Base-by-base conservation (phyloP, 2,113 vertebrate genomes). In the Microcebus lehilahytsara region DNA sequence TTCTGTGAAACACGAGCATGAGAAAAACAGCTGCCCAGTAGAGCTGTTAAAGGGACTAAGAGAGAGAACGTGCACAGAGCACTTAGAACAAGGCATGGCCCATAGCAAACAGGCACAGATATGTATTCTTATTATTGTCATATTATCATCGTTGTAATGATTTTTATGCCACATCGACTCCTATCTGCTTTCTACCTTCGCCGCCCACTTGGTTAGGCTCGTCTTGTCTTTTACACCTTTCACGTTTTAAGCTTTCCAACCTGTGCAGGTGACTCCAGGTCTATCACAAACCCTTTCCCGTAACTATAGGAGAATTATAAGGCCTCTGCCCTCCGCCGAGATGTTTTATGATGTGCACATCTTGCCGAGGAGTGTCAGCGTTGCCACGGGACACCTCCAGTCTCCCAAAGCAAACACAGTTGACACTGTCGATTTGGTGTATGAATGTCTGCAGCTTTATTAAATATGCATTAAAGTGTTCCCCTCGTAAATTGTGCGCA, bases 401-500 rank as follows among this genome's bases (percentile, higher is more conserved):
- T 91, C 97, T 98, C 97, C 98, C 93, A 98, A 98, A 98, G 98
- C 97, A 98, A 98, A 98, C 97, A 98, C 97, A 96, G 97, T 97
- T 98, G 98, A 98, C 98, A 98, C 98, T 97, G 97, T 98, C 98
- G 98, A 98, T 98, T 98, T 98, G 98, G 97, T 97, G 93, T 98
- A 98, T 98, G 97, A 97, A 98, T 98, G 98, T 98, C 98, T 98
- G 95, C 90, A 91, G 98, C 97, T 97, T 98, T 98, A 98, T 98
- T 98, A 98, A 98, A 98, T 98, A 98, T 98, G 97, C 98, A 98
- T 98, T 98, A 98, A 98, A 98, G 97, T 97, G 97, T 95, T 98
- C 98, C 97, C 96, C 92, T 98, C 98, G 98, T 98, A 98, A 98
- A 98, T 98, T 98, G 98, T 96, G 96, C 91, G 97, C 91, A 97